A percentile compares a stretch with the other conserved stretches of the same genome.
Conservation (phyloP, 2,888 invertebrate species). For the Hirtodrosophila confusa region DNA sequence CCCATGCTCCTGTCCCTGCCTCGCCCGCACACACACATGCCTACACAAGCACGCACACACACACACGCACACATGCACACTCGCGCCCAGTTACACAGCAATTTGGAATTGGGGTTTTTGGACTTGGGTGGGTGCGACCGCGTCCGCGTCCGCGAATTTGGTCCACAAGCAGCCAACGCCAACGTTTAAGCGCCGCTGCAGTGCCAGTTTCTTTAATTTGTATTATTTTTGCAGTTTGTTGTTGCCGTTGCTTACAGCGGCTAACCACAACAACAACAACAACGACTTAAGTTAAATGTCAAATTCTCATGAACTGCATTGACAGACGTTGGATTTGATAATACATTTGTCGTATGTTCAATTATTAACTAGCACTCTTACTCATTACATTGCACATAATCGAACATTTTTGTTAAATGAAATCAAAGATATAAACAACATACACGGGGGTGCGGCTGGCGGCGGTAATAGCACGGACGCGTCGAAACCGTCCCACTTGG, state of each 20-base stretch:
- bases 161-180: conserved; percentile 51
- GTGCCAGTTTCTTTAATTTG: conserved; percentile 15
- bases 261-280: conserved; percentile 28
- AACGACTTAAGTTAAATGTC: conserved; percentile 61
- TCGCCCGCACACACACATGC: conserved; percentile 19
- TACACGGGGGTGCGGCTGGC: conserved; percentile 10
- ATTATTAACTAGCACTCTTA: conserved; percentile 37
- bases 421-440: conserved; percentile 29
- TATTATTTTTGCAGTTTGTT: conserved; percentile 31
- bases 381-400: conserved; percentile 31
- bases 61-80: conserved; percentile 21
- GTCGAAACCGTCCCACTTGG: conserved; percentile 25
- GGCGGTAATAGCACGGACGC: conserved; percentile 12
- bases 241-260: conserved; percentile 29
- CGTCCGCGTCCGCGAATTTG: conserved; percentile 53
- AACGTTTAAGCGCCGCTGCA: conserved; percentile 32
- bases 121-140: conserved; percentile 64
- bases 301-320: conserved; percentile 72
- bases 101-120: conserved; percentile 54
- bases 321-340: conserved; percentile 22
- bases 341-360: conserved; percentile 11
- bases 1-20: conserved; percentile 54
- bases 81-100: conserved; percentile 36
- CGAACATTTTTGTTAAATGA: conserved; percentile 33
- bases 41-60: conserved; percentile 1